Evolutionary conservation across 2,113 vertebrate species (phyloP), one percentile per base, ranked within the genome.

Genomic region (Hymenochirus boettgeri): DNA sequence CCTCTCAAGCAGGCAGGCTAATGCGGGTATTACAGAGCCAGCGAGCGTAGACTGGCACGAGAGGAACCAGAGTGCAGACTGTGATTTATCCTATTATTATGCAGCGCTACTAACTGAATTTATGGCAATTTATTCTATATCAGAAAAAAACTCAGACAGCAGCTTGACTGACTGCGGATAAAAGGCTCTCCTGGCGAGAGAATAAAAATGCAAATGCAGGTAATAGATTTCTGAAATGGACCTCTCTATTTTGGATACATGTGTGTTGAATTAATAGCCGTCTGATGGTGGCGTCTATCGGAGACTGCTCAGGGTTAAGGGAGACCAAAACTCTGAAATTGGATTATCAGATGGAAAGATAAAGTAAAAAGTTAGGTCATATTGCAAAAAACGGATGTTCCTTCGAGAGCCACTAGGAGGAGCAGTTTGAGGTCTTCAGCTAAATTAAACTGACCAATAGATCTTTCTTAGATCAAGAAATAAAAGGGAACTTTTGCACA

Each of bases 191-290:
- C 64, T 12, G 47, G 46, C 31, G 64, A 67, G 64, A 67, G 26
- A 67, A 67, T 67, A 58, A 67, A 67, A 67, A 67, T 59, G 33
- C 56, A 52, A 59, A 67, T 67, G 47, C 9, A 7, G 46, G 47
- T 67, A 67, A 59, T 59, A 67, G 64, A 67, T 59, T 67, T 59
- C 23, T 52, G 64, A 51, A 58, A 66, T 66, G 55, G 63, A 66
- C 63, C 63, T 31, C 54, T 51, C 42, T 47, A 27, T 3, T 12
- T 57, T 23, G 45, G 63, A 21, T 58, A 48, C 55, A 13, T 39
- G 45, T 39, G 64, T 21, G 3, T 21, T 4, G 29, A 50, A 27
- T 58, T 39, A 58, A 51, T 10, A 21, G 46, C 42, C 19, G 27
- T 24, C 53, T 21, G 42, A 1, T 12, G 35, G 3, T 35, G 33